Evolutionary conservation across 2,113 vertebrate species (phyloP), one percentile per base, ranked within the genome.

Genomic region (Sturnus vulgaris): DNA sequence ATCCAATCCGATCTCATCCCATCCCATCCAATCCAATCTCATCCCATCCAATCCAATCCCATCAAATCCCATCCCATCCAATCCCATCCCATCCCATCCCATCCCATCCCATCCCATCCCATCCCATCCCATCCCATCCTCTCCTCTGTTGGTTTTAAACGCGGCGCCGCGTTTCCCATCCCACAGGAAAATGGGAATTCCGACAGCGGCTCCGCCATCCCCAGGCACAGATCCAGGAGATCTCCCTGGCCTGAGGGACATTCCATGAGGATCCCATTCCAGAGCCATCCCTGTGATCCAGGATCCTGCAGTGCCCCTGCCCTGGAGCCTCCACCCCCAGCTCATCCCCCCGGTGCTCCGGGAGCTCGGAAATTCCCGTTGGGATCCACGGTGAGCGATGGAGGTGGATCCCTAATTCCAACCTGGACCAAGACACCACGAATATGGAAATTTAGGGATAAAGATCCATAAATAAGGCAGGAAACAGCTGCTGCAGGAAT

Each of bases 401-500:
- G 71, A 42, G 49, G 10, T 0, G 16, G 10, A 14, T 76, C 31
- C 44, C 11, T 11, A 0, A 24, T 50, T 66, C 53, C 30, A 35
- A 10, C 9, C 44, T 16, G 14, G 47, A 24, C 30, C 35, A 55
- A 57, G 33, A 12, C 18, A 17, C 0, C 0, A 10, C 1, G 3
- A 30, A 22, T 2, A 12, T 17, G 31, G 28, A 64, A 88, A 27
- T 35, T 55, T 72, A 15, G 49, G 33, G 44, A 52, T 69, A 31
- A 85, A 76, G 56, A 65, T 55, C 40, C 64, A 46, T 30, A 50
- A 90, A 75, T 63, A 66, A 85, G 82, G 46, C 55, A 49, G 76
- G 70, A 49, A 82, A 6, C 37, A 39, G 64, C 52, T 57, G 39
- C 82, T n/a, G 25, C 11, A 49, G 63, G 47, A 59, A 12, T 3